A percentile compares a stretch with the other conserved stretches of the same genome.
These are phyloP conservation scores for Zapornia atra DNA, from an alignment of 2,113 vertebrate species.

Conservation along the genomic window DNA sequence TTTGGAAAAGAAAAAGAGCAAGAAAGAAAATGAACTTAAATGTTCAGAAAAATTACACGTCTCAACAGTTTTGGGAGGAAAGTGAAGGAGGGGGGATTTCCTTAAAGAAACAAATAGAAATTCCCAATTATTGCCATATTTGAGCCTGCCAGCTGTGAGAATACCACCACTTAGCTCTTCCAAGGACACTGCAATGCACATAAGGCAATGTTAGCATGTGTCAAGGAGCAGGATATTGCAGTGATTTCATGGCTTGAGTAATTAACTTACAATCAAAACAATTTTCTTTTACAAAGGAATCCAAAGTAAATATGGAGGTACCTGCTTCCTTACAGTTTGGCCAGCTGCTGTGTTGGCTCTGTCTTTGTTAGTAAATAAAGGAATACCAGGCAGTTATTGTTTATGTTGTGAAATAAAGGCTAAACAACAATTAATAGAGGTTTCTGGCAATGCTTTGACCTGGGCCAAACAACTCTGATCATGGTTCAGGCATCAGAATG, in stretches of 20 bases:
- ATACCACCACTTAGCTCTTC: background rate
- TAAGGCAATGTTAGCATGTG: background rate
- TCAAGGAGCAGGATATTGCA: background rate
- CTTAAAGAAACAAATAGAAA: background rate
- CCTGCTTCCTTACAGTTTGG: background rate
- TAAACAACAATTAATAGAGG: background rate
- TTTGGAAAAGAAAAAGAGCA: background rate
- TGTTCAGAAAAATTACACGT: background rate
- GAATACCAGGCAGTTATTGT: background rate
- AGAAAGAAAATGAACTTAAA: background rate
- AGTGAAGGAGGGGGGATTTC: background rate
- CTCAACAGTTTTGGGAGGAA: background rate
- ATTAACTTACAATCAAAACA: background rate
- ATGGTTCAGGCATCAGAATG: background rate
- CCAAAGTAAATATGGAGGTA: background rate
- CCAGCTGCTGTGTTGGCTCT: background rate
- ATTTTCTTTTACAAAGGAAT: background rate
- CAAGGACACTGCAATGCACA: background rate
- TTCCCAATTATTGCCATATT: background rate
- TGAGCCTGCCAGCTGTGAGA: background rate
- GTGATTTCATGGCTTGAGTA: background rate
- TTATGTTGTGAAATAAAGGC: background rate
- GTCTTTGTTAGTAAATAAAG: background rate
- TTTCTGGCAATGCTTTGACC: background rate
- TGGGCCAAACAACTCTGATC: background rate